phyloP scores from a whole-genome alignment of 2,113 vertebrate genomes.

The Motacilla tschutschensis region DNA sequence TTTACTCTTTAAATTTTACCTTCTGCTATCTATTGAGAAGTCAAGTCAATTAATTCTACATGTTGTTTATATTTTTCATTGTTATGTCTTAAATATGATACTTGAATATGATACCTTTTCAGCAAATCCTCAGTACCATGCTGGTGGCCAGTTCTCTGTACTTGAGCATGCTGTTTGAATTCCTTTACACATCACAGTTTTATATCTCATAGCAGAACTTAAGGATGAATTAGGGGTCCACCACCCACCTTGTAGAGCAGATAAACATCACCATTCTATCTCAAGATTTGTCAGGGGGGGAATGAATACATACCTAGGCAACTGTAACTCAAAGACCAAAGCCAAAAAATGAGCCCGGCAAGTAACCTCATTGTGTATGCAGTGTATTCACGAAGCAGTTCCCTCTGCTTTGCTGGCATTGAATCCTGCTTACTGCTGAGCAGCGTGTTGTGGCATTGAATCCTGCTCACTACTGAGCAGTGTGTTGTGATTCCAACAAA shows the following conservation, averaged over 20 bases:
- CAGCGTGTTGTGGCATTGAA: neutral
- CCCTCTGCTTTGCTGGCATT: neutral
- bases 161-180: neutral
- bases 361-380: neutral
- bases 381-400: neutral
- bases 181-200: neutral
- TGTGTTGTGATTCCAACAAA: neutral
- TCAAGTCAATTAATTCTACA: neutral
- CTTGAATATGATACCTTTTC: neutral
- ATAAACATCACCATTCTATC: neutral
- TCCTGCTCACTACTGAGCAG: neutral
- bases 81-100: neutral
- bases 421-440: neutral
- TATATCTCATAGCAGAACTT: neutral
- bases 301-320: neutral
- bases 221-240: neutral
- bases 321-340: neutral
- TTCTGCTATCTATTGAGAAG: neutral
- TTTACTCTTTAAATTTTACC: neutral
- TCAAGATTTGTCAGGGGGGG: neutral
- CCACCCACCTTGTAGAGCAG: neutral
- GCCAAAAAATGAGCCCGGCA: neutral
- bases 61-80: neutral
- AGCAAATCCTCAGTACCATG: fast-evolving
- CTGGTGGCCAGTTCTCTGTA: neutral